These are phyloP conservation scores for Drosophila sechellia DNA, from an alignment of 1,140 invertebrate species.

Conservation along the genomic window DNA sequence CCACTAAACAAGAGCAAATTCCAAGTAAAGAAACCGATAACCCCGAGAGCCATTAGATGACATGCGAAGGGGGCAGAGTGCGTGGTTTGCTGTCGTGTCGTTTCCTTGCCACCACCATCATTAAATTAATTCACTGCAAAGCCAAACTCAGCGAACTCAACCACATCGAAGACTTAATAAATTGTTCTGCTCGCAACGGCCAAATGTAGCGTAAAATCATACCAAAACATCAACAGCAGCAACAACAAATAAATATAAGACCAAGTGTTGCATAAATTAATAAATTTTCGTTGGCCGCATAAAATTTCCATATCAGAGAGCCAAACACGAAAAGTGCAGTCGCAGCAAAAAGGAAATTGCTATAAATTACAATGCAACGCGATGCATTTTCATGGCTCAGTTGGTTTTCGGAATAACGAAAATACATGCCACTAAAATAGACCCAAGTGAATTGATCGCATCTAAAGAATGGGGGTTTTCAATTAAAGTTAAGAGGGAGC, in stretches of 20 bases:
- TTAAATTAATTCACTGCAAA: constrained; percentile 36
- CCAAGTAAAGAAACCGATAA: constrained; percentile 27
- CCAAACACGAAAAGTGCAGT: constrained; percentile 51
- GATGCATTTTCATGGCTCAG: constrained; percentile 70
- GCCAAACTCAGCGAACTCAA: constrained; percentile 33
- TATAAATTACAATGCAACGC: constrained; percentile 67
- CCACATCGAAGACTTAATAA: constrained; percentile 50
- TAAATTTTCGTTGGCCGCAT: constrained; percentile 45
- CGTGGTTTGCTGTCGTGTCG: too few relatives aligned
- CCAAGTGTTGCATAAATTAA: constrained; percentile 74
- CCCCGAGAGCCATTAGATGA: constrained; percentile 33
- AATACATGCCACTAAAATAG: constrained; percentile 44
- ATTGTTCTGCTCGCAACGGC: constrained; percentile 29
- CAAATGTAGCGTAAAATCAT: constrained; percentile 74
- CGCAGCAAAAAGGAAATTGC: constrained; percentile 64
- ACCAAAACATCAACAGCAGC: constrained; percentile 28
- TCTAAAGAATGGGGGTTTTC: constrained; percentile 30
- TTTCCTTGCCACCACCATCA: constrained; percentile 1
- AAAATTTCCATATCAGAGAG: constrained; percentile 62
- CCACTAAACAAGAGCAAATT: constrained; percentile 42
- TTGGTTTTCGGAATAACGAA: constrained; percentile 49
- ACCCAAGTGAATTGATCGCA: constrained; percentile 27
- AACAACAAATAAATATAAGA: constrained; percentile 58
- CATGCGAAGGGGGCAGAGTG: constrained; percentile 22
- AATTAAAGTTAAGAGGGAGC: neutral